Evolutionary conservation across 2,797 vertebrate species (phyloP).

Genomic region (Enteromius mattozi): DNA sequence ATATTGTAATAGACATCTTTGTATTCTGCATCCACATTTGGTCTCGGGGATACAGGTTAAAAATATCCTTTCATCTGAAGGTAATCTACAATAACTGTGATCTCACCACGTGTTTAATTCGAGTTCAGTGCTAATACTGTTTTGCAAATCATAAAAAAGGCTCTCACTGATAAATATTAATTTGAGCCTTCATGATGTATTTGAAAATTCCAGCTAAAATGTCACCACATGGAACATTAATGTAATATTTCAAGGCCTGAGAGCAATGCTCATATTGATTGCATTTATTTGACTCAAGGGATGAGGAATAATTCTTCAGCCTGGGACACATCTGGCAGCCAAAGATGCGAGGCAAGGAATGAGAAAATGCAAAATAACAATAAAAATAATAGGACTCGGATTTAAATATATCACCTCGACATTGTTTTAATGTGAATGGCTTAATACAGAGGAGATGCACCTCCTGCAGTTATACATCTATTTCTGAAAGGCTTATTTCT

Average conservation of each 20-base stretch:
- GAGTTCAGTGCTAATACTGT: slow-evolving; percentile 95
- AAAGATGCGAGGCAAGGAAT: slow-evolving; percentile 97
- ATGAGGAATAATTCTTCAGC: slow-evolving; percentile 99
- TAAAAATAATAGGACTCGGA: slow-evolving; percentile 89
- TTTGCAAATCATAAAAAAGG: slow-evolving; percentile 99
- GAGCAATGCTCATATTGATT: slow-evolving; percentile 99
- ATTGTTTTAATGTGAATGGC: slow-evolving; percentile 81
- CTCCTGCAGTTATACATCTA: slow-evolving; percentile 74
- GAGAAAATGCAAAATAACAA: slow-evolving; percentile 97
- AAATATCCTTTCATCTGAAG: slow-evolving; percentile 61
- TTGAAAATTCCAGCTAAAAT: slow-evolving; percentile 99
- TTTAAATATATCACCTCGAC: slow-evolving; percentile 83
- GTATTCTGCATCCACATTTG: neutral
- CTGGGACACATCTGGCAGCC: slow-evolving; percentile 99
- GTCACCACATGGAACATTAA: slow-evolving; percentile 99
- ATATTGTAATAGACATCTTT: slow-evolving; percentile 45
- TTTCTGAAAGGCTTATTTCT: slow-evolving; percentile 80
- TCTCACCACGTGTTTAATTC: slow-evolving; percentile 77
- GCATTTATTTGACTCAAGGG: slow-evolving; percentile 99
- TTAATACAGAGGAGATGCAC: slow-evolving; percentile 79
- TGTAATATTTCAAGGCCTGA: slow-evolving; percentile 99
- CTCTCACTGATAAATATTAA: slow-evolving; percentile 99
- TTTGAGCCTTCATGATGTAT: slow-evolving; percentile 99
- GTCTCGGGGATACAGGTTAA: slow-evolving; percentile 30
- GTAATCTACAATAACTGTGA: slow-evolving; percentile 59